Evolutionary conservation across 92 coral and sea anemone species (phyloP).

Genomic region (Palythoa grandiflora): DNA sequence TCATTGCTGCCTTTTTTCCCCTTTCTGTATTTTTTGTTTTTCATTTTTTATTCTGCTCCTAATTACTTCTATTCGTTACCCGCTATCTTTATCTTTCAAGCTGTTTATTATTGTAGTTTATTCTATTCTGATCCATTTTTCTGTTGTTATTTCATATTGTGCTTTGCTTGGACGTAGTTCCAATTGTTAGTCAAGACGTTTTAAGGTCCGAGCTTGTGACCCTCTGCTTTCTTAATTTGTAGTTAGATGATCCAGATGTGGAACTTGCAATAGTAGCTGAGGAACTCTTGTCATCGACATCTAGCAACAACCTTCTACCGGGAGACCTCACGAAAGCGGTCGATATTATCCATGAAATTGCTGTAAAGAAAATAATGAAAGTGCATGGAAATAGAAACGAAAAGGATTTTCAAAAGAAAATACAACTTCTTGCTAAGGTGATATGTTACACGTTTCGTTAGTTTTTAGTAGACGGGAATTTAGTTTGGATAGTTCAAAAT

Average conservation of each 20-base stretch:
- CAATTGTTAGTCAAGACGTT: no score
- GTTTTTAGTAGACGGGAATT: no score
- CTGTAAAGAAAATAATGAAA: background rate
- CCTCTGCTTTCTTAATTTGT: background rate
- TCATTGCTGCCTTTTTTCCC: background rate
- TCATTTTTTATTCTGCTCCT: background rate
- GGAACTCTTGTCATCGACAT: constrained; percentile 53
- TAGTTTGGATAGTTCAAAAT: no score
- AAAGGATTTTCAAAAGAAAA: background rate
- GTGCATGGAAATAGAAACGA: constrained; percentile 4
- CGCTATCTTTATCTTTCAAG: background rate
- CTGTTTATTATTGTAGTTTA: background rate
- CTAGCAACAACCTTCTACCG: constrained; percentile 7
- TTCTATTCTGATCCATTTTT: no score
- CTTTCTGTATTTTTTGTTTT: background rate
- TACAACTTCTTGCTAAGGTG: constrained; percentile 18
- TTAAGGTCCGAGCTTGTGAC: no score
- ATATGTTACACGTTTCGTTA: background rate
- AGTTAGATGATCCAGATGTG: constrained; percentile 55
- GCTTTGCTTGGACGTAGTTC: no score
- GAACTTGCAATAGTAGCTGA: constrained; percentile 56
- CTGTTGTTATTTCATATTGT: background rate
- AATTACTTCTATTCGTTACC: background rate
- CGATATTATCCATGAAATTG: constrained; percentile 7
- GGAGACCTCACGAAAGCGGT: constrained; percentile 31